A percentile compares a stretch with the other conserved stretches of the same genome.
Evolutionary conservation across 2,113 vertebrate genomes (phyloP).

Genomic region (Capreolus pygargus): DNA sequence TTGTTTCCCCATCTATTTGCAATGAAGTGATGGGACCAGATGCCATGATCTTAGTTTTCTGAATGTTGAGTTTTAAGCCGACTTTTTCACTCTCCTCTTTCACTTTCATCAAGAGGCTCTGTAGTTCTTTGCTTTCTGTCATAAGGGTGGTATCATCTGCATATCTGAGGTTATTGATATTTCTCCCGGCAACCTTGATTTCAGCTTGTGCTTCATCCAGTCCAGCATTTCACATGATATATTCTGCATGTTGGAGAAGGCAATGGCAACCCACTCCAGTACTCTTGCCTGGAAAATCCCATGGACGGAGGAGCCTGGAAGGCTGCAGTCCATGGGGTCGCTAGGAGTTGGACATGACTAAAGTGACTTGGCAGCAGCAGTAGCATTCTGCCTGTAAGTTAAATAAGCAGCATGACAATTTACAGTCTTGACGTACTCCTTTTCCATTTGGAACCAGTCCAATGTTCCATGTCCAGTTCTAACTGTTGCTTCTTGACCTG

Average conservation of each 20-base stretch:
- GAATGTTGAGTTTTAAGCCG: not conserved
- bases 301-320: too few species aligned
- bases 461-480: not conserved
- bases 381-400: not conserved
- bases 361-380: too few species aligned
- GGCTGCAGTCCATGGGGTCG: too few species aligned
- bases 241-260: too few species aligned
- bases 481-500: not conserved
- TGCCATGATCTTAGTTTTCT: not conserved
- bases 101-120: not conserved
- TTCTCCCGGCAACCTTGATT: not conserved
- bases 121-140: not conserved
- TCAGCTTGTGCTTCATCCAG: not conserved
- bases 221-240: too few species aligned
- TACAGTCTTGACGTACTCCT: not conserved
- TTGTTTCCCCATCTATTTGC: not conserved
- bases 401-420: not conserved
- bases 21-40: not conserved
- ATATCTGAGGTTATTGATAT: not conserved
- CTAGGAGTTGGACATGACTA: too few species aligned
- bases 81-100: not conserved
- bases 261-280: too few species aligned
- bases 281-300: too few species aligned
- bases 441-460: not conserved
- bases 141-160: not conserved